These are phyloP conservation scores for Syngnathus rostellatus DNA, from an alignment of 2,797 vertebrate genomes.

Conservation along the genomic window DNA sequence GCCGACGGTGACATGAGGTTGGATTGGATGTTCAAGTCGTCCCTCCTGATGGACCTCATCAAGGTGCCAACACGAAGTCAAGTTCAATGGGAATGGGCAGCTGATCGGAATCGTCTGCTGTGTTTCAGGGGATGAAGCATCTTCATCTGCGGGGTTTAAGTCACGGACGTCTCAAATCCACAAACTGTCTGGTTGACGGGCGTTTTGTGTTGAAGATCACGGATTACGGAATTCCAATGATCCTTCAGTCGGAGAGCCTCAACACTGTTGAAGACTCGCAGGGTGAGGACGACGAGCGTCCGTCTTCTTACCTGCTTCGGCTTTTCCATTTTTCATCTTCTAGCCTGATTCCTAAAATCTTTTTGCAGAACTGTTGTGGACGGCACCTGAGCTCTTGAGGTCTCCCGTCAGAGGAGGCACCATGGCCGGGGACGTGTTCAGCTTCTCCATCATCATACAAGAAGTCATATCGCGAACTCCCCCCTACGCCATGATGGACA, in stretches of 20 bases:
- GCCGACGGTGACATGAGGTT: conserved; percentile 74
- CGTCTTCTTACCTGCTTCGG: not conserved
- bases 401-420: conserved; percentile 60
- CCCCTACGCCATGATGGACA: conserved; percentile 82
- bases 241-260: conserved; percentile 72
- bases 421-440: conserved; percentile 74
- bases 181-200: conserved; percentile 85
- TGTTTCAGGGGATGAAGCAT: conserved; percentile 77
- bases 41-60: conserved; percentile 80
- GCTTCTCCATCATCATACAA: conserved; percentile 84
- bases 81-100: not conserved
- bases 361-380: conserved; percentile 76
- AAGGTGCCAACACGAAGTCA: conserved; percentile 52
- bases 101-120: not conserved
- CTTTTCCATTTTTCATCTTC: no score
- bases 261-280: conserved; percentile 34
- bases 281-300: conserved; percentile 36
- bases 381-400: conserved; percentile 78
- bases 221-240: conserved; percentile 76
- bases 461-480: conserved; percentile 78
- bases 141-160: conserved; percentile 76
- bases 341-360: no score
- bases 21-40: conserved; percentile 89
- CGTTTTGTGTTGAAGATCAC: conserved; percentile 86
- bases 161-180: conserved; percentile 83